Base-by-base conservation (phyloP, 1,140 invertebrate species). In the Bathynomus jamesi region DNA sequence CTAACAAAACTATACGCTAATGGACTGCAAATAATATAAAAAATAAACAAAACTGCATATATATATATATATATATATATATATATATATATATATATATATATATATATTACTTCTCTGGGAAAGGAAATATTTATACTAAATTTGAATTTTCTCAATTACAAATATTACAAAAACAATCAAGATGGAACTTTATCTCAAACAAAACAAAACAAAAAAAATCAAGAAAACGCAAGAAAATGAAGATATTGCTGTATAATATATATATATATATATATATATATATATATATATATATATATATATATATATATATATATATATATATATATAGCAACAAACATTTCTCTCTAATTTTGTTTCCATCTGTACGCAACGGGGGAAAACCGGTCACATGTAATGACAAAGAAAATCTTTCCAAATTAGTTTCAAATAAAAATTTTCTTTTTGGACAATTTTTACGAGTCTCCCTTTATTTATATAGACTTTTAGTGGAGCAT, bases 241-340 rank as follows among this genome's bases (percentile, higher is more conserved):
- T 8, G 7, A 40, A 40, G 7, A 40, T 40, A 40, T 40, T 40
- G 17, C 17, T 40, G 17, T 40, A 40, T 40, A 40, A 8, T 8
- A 40, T 40, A 40, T 40, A 40, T 8, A 17, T 53, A 53, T 53
- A 53, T 53, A 53, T 53, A 53, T 53, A 53, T 53, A 53, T 53
- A 53, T 53, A 53, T 53, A 53, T 53, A 53, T 53, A 53, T 53
- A 53, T 53, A 53, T 53, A 53, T 53, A 53, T 53, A 53, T 53
- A 53, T 53, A 40, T 40, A 40, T 40, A 40, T 8, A 17, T 53
- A 53, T 53, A 53, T 53, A 53, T 53, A 53, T 53, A 53, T 53
- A 53, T 53, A 53, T 53, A 53, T 53, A 53, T 53, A 53, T 53
- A 53, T 53, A 53, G 13, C 13, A 17, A 53, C 21, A 53, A 17